These are phyloP conservation scores for Acanthococcus lagerstroemiae DNA, from an alignment of 2,888 invertebrate genomes.

Conservation along the genomic window DNA sequence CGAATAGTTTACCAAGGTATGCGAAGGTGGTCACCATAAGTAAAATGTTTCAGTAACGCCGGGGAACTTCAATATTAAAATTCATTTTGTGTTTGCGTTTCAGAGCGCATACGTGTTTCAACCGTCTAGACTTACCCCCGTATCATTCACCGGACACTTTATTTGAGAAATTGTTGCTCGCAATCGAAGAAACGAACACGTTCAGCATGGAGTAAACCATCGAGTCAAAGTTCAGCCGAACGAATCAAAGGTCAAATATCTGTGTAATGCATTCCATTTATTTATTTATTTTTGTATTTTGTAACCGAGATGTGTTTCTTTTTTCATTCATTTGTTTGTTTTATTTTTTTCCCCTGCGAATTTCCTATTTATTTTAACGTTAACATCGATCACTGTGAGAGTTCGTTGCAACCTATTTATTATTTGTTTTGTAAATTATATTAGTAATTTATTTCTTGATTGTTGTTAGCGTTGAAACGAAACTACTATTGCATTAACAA, in stretches of 20 bases:
- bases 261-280: constrained; percentile 20
- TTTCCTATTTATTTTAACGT: constrained; percentile 1
- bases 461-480: too few relatives aligned
- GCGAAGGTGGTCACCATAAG: constrained; percentile 11
- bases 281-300: neutral
- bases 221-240: neutral
- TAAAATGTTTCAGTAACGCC: neutral
- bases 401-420: too few relatives aligned
- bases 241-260: neutral
- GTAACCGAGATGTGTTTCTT: neutral
- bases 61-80: neutral
- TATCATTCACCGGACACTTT: constrained; percentile 87
- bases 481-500: too few relatives aligned
- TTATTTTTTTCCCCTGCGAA: neutral
- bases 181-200: constrained; percentile 91
- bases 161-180: constrained; percentile 81
- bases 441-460: too few relatives aligned
- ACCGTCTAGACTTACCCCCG: constrained; percentile 89
- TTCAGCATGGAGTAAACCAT: constrained; percentile 90
- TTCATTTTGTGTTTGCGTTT: constrained; percentile 35
- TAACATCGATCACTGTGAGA: neutral
- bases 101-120: constrained; percentile 94
- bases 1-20: constrained; percentile 78
- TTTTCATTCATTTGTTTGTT: neutral
- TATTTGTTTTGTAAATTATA: too few relatives aligned